Conservation (phyloP, 1,140 invertebrate genomes). For the Anthonomus grandis region DNA sequence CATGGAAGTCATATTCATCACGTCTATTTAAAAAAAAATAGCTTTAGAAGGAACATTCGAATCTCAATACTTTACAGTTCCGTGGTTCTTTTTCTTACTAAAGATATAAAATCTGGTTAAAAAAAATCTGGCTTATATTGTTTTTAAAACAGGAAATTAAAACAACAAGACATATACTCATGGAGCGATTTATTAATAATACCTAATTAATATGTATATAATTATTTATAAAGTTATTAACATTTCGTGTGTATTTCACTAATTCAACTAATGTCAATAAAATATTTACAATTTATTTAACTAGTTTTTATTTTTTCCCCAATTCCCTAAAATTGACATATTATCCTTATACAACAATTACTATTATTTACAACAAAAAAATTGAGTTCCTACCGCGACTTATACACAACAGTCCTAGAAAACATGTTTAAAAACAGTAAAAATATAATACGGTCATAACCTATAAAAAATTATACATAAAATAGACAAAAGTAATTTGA, state of each 20-base stretch:
- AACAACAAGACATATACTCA: conserved; percentile 33
- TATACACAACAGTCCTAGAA: conserved; percentile 44
- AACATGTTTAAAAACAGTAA: conserved; percentile 38
- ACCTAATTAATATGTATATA: conserved; percentile 49
- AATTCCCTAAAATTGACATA: conserved; percentile 51
- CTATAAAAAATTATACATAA: conserved; percentile 43
- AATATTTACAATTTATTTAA: conserved; percentile 50
- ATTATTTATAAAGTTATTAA: conserved; percentile 51
- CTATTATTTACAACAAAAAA: conserved; percentile 46
- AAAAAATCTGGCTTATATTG: no score
- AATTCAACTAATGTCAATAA: conserved; percentile 50
- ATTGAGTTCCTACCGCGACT: conserved; percentile 28
- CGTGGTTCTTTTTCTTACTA: no score
- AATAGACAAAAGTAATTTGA: conserved; percentile 34
- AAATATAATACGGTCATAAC: conserved; percentile 3
- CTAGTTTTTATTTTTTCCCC: conserved; percentile 42
- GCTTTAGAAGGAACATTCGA: no score
- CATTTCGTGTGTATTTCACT: conserved; percentile 47
- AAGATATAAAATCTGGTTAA: no score
- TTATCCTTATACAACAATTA: conserved; percentile 49
- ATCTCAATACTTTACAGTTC: no score
- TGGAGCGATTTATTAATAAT: conserved; percentile 47
- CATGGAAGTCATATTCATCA: no score
- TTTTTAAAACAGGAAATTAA: background rate
- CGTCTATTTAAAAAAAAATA: no score